Base-by-base conservation (phyloP, 2,888 invertebrate genomes). In the Leptothorax acervorum region DNA sequence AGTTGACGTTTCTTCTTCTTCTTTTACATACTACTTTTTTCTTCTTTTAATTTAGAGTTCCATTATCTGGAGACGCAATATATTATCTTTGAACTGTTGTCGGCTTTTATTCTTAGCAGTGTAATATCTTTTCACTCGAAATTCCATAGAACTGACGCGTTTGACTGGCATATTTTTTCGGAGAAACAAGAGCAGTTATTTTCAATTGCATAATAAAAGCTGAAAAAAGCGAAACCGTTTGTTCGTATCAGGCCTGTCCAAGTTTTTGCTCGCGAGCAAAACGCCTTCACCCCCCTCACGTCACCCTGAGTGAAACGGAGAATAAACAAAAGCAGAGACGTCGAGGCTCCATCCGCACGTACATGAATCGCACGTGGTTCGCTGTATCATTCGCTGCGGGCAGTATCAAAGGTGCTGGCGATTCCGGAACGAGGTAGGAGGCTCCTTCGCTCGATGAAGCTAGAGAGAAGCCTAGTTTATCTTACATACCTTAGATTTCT, bases 281-380 rank as follows among this genome's bases (percentile, higher is more conserved):
- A 73, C 18, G 39, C 23, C 39, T 28, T 39, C 5, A 23, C 23
- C 6, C 28, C 11, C 23, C 28, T 6, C 18, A 39, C 39, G 55
- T 73, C 23, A 39, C 8, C 35, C 15, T 23, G 18, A 42, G 6
- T 23, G 39, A 73, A 42, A 28, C 1, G 39, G 11, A 42, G 18
- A 35, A 70, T 53, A 71, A 70, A 70, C 66, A n/a, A 70, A 70
- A 35, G 55, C 23, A 11, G 18, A 73, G 31, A 53, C 15, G 51
- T 23, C 23, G 31, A 53, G 53, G 1, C 31, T 39, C 23, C 53
- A 23, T 3, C 23, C 23, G 53, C 53, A 39, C 63, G 53, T 70
- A 39, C 63, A 42, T 39, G 63, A 23, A 73, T 55, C 55, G 39
- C 55, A 73, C 39, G 55, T 28, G 35, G 18, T 55, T 23, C 55